Conservation (phyloP, 1,140 invertebrate genomes). For the Trypoxylus dichotomus region DNA sequence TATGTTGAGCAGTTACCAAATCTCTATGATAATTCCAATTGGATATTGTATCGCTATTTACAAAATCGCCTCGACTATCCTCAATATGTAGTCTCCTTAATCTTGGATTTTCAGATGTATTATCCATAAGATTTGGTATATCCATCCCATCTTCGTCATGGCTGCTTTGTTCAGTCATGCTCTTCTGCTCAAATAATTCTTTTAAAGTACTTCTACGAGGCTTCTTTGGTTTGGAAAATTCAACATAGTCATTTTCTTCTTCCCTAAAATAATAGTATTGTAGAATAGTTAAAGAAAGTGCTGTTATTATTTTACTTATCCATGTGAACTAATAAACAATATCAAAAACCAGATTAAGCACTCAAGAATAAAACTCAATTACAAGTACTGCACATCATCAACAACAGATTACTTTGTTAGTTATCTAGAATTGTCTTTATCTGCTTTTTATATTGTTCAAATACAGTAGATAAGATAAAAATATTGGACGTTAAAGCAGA, state of each 20-base stretch:
- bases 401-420: not conserved
- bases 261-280: not conserved
- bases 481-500: not conserved
- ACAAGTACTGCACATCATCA: not conserved
- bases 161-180: not conserved
- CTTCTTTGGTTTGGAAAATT: not conserved
- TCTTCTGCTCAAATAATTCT: not conserved
- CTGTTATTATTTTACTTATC: not conserved
- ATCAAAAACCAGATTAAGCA: too few species aligned
- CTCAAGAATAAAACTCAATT: not conserved
- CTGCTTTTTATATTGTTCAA: not conserved
- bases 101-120: not conserved
- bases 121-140: not conserved
- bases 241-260: not conserved
- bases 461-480: not conserved
- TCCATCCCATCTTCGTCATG: not conserved
- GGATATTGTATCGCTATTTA: not conserved
- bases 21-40: not conserved
- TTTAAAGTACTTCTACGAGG: constrained; percentile 1
- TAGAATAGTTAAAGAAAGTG: not conserved
- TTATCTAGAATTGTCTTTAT: not conserved
- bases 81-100: not conserved
- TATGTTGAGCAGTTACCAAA: constrained; percentile 8
- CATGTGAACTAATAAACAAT: not conserved
- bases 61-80: not conserved